Percentiles rank a stretch among this genome's conserved stretches.
phyloP scores from a whole-genome alignment of 1,140 invertebrate genomes.

The Zaprionus ornatus region DNA sequence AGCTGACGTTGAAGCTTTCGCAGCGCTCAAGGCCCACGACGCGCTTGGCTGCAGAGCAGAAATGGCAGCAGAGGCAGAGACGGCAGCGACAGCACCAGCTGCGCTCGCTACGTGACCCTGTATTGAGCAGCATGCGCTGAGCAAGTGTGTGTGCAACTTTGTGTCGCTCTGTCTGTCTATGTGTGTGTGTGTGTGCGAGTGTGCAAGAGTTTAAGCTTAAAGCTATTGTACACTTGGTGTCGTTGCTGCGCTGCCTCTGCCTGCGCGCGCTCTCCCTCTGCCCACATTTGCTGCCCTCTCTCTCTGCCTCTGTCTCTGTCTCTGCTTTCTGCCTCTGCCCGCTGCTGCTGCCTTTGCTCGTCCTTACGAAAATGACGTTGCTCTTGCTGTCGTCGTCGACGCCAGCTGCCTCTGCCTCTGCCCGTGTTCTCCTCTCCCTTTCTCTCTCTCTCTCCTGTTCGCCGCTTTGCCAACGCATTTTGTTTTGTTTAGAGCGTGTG shows the following conservation, averaged over 20 bases:
- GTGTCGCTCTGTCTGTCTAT: constrained; percentile 40
- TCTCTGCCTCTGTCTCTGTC: background rate
- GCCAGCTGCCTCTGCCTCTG: constrained; percentile 35
- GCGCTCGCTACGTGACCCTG: constrained; percentile 58
- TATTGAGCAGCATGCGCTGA: constrained; percentile 47
- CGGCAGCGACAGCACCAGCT: constrained; percentile 40
- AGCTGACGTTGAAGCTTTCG: constrained; percentile 1
- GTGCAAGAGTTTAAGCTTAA: constrained; percentile 82
- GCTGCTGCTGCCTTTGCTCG: constrained; percentile 7
- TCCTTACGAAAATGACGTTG: constrained; percentile 65
- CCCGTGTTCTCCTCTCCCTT: background rate
- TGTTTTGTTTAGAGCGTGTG: constrained; percentile 75
- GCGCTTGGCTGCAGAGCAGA: constrained; percentile 23
- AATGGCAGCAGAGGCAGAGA: background rate
- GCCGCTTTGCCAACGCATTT: constrained; percentile 75
- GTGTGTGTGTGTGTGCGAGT: constrained; percentile 58
- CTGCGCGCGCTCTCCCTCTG: background rate
- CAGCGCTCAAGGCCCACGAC: constrained; percentile 23
- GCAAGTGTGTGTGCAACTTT: constrained; percentile 33
- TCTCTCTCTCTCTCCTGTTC: constrained; percentile 12
- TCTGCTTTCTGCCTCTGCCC: background rate
- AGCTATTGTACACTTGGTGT: constrained; percentile 83
- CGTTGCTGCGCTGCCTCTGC: constrained; percentile 53
- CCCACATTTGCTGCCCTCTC: constrained; percentile 66
- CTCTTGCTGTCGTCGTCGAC: constrained; percentile 69